Base-by-base conservation (phyloP, 1,140 invertebrate species). In the Lethrus apterus region DNA sequence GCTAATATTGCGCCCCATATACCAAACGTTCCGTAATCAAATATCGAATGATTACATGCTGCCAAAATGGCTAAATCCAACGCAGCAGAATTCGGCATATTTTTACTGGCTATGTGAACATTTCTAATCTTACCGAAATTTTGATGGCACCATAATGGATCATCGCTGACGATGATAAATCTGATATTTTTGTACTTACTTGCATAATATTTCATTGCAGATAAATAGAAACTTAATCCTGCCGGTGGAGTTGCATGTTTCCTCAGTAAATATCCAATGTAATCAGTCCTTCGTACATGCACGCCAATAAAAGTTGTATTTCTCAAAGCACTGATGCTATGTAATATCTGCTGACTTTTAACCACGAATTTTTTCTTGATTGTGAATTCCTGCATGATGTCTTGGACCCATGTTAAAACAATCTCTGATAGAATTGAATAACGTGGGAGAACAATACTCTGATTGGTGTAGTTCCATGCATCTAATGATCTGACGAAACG, bases 1-100 rank as follows among this genome's bases (percentile, higher is more conserved):
- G 76, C 72, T 29, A 83, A 60, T 55, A 81, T 77, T 2, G 79
- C 80, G 2, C 75, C 78, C 71, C 81, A 83, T 46, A 79, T 78
- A 4, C 81, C 80, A 52, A 78, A 84, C 8, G 80, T 82, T 8
- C 81, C 81, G 26, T 81, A 78, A 58, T 80, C 78, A 52, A 82
- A 79, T 38, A 84, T 77, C 48, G 75, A 74, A 54, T 84, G 80
- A 64, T 83, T 78, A 59, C 80, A 82, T 3, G 70, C 64, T 4
- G 76, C 69, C 53, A 84, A 65, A 14, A 82, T 70, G 10, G 81
- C 80, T 42, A 84, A 58, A 64, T 84, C 81, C 52, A 74, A 62
- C 10, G 73, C 75, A 1, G 76, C 71, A 17, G 67, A 67, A 48
- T 61, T 70, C 5, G 57, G 66, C 10, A 62, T 52, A 30, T 70